Base-by-base conservation (phyloP, 2,797 vertebrate species). In the Centropyge bicolor region DNA sequence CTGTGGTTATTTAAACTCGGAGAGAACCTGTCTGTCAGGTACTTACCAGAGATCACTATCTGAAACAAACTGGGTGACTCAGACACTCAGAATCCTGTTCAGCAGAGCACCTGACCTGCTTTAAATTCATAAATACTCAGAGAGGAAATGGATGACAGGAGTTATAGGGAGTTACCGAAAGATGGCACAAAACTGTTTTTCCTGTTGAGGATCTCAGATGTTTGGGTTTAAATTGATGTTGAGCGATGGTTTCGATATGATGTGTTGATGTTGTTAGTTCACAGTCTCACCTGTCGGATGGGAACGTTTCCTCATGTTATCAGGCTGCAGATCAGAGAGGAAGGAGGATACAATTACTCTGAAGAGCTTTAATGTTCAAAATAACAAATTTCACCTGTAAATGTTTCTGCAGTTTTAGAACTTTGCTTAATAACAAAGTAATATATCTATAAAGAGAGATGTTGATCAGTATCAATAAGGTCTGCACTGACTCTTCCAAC, bases 1-100 rank as follows among this genome's bases (percentile, higher is more conserved):
- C 6, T 3, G 61, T 46, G 20, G 31, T 73, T 38, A 43, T 81
- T 80, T 43, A 59, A 71, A 69, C 40, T 60, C 51, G 6, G 62
- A 36, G 22, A 70, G 55, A 94, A 94, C 91, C 87, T 17, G 92
- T 90, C 91, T 35, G 48, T 68, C 92, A 43, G 78, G 83, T 86
- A 40, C 24, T 48, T 22, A 62, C 36, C 72, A 43, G 36, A 69
- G 68, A 74, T 59, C 22, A 24, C 51, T 24, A 16, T 64, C 6
- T n/a, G 35, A 1, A 82, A 59, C 65, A 55, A 78, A 64, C 64
- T 13, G 0, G 27, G 46, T 84, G 87, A 87, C 70, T 81, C 82
- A 84, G 24, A 6, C 24, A 52, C 35, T 5, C 12, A 6, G 1
- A 54, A 24, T 22, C 19, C n/a, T 71, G 46, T 79, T 76, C 13